Evolutionary conservation across 2,888 invertebrate species (phyloP).

Genomic region (Adineta ricciae): DNA sequence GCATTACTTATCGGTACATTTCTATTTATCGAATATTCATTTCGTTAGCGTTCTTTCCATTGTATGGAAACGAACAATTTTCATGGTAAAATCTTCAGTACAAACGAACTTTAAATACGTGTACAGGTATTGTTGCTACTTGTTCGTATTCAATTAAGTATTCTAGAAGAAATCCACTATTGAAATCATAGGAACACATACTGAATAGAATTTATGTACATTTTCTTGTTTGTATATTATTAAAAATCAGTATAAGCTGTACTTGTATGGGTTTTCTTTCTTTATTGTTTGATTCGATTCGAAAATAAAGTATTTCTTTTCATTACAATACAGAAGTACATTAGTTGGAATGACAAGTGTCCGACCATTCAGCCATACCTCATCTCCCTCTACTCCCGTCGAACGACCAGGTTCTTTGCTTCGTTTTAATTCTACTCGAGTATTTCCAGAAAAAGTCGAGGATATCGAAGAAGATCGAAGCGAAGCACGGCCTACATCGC

Average conservation of each 20-base stretch:
- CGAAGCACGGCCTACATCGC: not conserved
- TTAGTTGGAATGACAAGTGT: not conserved
- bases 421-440: not conserved
- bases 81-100: too few relatives aligned
- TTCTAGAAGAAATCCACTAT: too few relatives aligned
- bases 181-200: not conserved
- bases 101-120: too few relatives aligned
- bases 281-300: not conserved
- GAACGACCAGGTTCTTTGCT: not conserved
- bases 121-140: too few relatives aligned
- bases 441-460: not conserved
- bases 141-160: too few relatives aligned
- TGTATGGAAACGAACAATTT: too few relatives aligned
- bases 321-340: not conserved
- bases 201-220: too few relatives aligned
- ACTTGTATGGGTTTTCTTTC: not conserved
- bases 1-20: not conserved
- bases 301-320: not conserved
- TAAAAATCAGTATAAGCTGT: not conserved
- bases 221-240: not conserved
- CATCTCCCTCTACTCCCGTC: too few relatives aligned
- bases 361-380: not conserved
- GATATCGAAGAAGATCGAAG: not conserved
- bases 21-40: not conserved
- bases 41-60: not conserved